phyloP scores from a whole-genome alignment of 2,113 vertebrate genomes.

The Synodontis membranacea region DNA sequence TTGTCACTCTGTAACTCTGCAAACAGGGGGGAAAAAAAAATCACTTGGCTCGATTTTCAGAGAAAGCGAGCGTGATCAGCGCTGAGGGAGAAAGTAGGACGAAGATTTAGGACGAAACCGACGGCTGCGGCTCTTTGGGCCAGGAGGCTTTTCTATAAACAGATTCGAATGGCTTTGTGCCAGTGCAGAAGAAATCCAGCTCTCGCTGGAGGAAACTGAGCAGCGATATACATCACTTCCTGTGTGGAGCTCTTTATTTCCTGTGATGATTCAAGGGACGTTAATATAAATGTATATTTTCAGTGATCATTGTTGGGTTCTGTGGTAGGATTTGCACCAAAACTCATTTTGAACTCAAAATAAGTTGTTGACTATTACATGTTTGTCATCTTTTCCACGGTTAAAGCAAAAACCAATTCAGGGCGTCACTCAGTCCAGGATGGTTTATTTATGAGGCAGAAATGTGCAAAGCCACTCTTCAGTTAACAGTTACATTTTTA shows the following conservation, averaged over 20 bases:
- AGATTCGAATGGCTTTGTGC: not conserved
- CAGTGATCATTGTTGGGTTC: not conserved
- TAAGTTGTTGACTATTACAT: not conserved
- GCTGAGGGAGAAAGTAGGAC: conserved; percentile 12
- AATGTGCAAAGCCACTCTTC: too few relatives aligned
- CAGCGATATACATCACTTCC: not conserved
- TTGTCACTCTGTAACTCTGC: not conserved
- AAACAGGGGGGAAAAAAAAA: not conserved
- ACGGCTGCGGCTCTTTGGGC: not conserved
- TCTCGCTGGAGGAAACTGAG: not conserved
- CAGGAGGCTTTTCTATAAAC: conserved; percentile 14
- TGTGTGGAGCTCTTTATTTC: not conserved
- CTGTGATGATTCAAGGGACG: not conserved
- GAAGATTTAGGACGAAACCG: not conserved
- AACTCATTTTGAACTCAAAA: not conserved
- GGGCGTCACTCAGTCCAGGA: not conserved
- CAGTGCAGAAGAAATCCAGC: not conserved
- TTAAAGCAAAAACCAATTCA: not conserved
- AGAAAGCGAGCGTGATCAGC: not conserved
- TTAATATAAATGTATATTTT: not conserved
- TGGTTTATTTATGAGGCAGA: not conserved
- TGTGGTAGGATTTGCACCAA: not conserved
- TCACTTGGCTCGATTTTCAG: not conserved
- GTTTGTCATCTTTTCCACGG: not conserved
- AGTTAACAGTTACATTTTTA: not conserved